Evolutionary conservation across 2,888 invertebrate species (phyloP).

Genomic region (Agrochola litura): DNA sequence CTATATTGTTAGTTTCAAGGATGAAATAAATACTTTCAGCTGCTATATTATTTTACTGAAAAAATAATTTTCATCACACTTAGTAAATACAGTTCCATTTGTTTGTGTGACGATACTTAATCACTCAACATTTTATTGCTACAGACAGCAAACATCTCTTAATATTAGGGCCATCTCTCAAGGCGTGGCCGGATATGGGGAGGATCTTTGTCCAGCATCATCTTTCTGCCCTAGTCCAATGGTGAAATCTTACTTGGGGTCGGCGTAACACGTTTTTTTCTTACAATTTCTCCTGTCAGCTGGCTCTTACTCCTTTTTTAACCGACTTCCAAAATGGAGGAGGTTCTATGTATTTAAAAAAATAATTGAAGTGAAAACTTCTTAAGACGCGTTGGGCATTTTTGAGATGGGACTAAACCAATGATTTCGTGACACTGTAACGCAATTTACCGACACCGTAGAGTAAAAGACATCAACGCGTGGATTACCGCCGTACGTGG

Average conservation of each 20-base stretch:
- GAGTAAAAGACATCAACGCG: too few relatives aligned
- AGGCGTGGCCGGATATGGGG: too few relatives aligned
- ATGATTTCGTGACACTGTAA: too few relatives aligned
- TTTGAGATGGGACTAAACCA: too few relatives aligned
- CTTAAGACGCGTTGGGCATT: too few relatives aligned
- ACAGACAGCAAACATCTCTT: background rate
- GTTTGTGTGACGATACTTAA: background rate
- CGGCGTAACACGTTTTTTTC: background rate
- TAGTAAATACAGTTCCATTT: background rate
- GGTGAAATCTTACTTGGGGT: background rate
- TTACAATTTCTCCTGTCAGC: background rate
- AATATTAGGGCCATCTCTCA: background rate
- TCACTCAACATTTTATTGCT: background rate
- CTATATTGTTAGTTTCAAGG: constrained; percentile 2
- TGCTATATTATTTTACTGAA: background rate
- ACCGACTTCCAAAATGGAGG: too few relatives aligned
- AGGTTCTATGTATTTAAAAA: too few relatives aligned
- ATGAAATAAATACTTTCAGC: constrained; percentile 22
- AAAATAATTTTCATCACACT: background rate
- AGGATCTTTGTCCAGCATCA: background rate
- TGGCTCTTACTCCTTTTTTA: background rate
- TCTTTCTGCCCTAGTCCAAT: background rate
- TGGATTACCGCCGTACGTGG: too few relatives aligned
- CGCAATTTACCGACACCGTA: too few relatives aligned
- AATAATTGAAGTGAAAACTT: too few relatives aligned